Conservation (phyloP, 1,140 invertebrate genomes). For the Trichogramma pretiosum region DNA sequence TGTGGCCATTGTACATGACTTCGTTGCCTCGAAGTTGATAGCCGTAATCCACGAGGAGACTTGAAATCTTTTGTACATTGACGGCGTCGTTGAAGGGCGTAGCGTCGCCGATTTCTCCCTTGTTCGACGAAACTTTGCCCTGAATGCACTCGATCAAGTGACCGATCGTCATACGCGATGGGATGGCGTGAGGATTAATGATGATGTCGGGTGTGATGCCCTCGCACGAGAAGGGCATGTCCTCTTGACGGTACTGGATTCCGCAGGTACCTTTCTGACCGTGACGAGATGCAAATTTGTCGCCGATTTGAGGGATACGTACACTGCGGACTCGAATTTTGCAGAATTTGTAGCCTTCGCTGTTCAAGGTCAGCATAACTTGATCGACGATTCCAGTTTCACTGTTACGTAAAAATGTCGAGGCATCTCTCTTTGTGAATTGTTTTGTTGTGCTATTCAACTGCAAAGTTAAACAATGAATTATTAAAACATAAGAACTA, state of each 20-base stretch:
- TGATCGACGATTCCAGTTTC: no score
- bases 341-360: no score
- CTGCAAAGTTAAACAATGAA: conserved; percentile 72
- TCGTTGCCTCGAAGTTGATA: conserved; percentile 29
- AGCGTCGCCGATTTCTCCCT: conserved; percentile 31
- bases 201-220: conserved; percentile 30
- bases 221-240: conserved; percentile 31
- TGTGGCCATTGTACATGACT: conserved; percentile 29
- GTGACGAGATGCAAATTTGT: no score
- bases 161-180: conserved; percentile 31
- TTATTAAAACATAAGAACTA: no score
- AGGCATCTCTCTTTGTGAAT: conserved; percentile 86
- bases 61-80: conserved; percentile 31
- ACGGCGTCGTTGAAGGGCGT: conserved; percentile 32
- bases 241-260: conserved; percentile 29
- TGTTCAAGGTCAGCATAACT: no score
- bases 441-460: conserved; percentile 76
- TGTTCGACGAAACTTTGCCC: conserved; percentile 29
- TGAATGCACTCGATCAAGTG: conserved; percentile 32
- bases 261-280: conserved; percentile 31
- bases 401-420: conserved; percentile 83
- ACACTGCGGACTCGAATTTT: no score
- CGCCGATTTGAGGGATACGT: no score
- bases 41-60: conserved; percentile 27
- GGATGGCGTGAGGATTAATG: conserved; percentile 31